These are phyloP conservation scores for Sthenelais limicola DNA, from an alignment of 2,888 invertebrate genomes.

Conservation along the genomic window DNA sequence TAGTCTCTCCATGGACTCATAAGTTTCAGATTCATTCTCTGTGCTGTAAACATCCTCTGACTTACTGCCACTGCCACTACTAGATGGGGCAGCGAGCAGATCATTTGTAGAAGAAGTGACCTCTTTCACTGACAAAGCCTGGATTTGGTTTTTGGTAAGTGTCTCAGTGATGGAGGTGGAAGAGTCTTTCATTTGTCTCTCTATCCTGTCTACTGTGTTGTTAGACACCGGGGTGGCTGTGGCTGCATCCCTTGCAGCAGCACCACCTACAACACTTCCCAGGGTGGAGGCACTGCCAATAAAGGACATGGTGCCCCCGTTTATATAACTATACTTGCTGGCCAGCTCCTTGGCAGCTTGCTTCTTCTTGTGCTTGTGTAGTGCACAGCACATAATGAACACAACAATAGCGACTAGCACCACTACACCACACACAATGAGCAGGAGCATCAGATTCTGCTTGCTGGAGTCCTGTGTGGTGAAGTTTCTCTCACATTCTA, in stretches of 20 bases:
- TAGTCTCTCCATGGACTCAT: conserved; percentile 20
- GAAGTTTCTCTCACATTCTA: conserved; percentile 7
- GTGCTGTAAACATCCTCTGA: conserved; percentile 19
- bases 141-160: conserved; percentile 25
- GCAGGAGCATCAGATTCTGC: conserved; percentile 9
- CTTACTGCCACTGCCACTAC: neutral
- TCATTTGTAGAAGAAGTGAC: no score
- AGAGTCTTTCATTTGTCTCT: conserved; percentile 23
- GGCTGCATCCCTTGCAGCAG: neutral
- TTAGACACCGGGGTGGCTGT: no score
- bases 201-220: neutral
- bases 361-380: neutral
- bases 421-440: conserved; percentile 6
- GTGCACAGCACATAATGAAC: conserved; percentile 26
- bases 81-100: no score
- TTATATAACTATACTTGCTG: conserved; percentile 2
- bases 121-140: no score
- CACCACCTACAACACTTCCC: neutral
- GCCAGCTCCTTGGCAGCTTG: no score
- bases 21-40: conserved; percentile 17
- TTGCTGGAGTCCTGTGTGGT: neutral
- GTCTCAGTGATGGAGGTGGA: conserved; percentile 30
- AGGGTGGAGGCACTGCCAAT: neutral
- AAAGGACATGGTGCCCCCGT: conserved; percentile 1
- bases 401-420: conserved; percentile 18